phyloP scores from a whole-genome alignment of 1,140 invertebrate species.

The Limonius californicus region DNA sequence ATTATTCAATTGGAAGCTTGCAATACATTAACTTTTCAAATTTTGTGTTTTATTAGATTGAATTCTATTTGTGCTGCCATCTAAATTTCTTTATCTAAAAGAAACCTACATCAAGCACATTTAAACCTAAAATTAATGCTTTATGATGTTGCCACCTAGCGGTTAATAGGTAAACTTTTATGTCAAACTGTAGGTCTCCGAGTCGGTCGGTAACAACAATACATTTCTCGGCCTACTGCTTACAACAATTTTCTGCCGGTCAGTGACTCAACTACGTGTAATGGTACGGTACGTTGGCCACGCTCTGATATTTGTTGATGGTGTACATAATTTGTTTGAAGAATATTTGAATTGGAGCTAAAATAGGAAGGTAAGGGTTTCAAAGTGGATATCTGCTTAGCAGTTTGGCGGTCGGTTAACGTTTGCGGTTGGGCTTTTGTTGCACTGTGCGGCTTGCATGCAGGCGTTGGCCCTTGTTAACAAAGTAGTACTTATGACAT shows the following conservation, averaged over 20 bases:
- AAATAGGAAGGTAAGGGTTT: conserved; percentile 22
- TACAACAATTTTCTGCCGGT: conserved; percentile 25
- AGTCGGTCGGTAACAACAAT: conserved; percentile 13
- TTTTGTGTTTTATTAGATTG: too few relatives aligned
- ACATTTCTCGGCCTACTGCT: conserved; percentile 23
- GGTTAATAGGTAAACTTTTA: neutral
- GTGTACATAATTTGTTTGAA: conserved; percentile 19
- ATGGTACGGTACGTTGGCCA: conserved; percentile 28
- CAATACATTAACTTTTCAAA: too few relatives aligned
- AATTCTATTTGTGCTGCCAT: too few relatives aligned
- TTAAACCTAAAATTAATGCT: too few relatives aligned
- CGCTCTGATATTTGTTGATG: conserved; percentile 25
- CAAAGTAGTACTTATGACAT: conserved; percentile 26
- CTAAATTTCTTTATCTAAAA: too few relatives aligned
- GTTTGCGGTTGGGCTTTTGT: conserved; percentile 2
- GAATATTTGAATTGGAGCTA: conserved; percentile 19
- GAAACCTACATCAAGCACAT: too few relatives aligned
- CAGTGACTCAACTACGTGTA: conserved; percentile 40
- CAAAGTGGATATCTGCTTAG: too few relatives aligned
- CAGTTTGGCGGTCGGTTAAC: too few relatives aligned
- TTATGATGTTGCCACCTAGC: neutral
- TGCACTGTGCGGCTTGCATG: conserved; percentile 6
- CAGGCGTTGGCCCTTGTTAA: conserved; percentile 24
- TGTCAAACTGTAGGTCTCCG: neutral
- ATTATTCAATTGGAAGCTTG: too few relatives aligned